Evolutionary conservation across 2,797 vertebrate species (phyloP).

Genomic region (Hylomyscus alleni): DNA sequence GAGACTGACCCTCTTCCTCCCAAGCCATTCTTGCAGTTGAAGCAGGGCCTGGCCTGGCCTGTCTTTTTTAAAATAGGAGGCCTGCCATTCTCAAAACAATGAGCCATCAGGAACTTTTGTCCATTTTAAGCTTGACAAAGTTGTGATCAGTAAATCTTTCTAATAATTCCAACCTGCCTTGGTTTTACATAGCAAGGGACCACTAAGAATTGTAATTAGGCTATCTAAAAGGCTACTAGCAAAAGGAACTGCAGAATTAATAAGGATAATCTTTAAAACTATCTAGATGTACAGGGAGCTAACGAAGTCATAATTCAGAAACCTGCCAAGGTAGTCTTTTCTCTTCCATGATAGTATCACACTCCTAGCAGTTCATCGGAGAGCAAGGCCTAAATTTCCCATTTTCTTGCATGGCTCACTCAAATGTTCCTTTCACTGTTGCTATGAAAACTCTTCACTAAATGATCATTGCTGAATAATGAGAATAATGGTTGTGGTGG

Average conservation of each 20-base stretch:
- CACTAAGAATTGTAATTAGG: neutral
- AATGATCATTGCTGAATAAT: neutral
- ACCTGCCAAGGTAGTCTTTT: neutral
- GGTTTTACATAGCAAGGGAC: neutral
- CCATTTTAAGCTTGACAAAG: conserved; percentile 16
- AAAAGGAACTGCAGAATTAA: conserved; percentile 45
- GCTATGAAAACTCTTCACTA: conserved; percentile 13
- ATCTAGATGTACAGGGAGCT: neutral
- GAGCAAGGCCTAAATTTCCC: neutral
- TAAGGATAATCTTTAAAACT: conserved; percentile 15
- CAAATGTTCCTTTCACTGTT: neutral
- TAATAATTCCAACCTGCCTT: conserved; percentile 1
- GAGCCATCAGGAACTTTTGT: neutral
- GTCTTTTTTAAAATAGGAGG: neutral
- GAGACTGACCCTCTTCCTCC: neutral
- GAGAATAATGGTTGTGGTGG: no score
- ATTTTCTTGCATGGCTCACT: neutral
- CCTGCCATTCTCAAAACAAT: neutral
- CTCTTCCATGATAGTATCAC: neutral
- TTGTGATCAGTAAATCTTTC: conserved; percentile 19
- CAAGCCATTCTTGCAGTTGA: neutral
- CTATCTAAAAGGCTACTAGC: neutral
- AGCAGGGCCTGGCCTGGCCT: neutral
- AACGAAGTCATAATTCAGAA: conserved; percentile 26
- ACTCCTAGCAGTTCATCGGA: neutral